Evolutionary conservation across 2,888 invertebrate species (phyloP).

Genomic region (Perdita meconis): DNA sequence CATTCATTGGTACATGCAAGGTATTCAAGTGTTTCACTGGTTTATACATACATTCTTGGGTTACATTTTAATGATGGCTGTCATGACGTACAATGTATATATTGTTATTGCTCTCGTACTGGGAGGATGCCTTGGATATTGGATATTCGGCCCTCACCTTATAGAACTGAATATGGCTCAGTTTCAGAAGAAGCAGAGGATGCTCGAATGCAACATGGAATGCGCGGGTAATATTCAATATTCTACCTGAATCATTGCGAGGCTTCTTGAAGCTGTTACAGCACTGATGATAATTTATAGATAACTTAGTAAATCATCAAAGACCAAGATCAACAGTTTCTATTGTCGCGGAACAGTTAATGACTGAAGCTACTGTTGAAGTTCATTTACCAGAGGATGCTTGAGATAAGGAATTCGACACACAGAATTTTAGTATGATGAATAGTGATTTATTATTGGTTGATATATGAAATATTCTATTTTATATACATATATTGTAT

Average conservation of each 20-base stretch:
- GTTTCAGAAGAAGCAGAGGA: slow-evolving; percentile 78
- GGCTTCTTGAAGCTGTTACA: not conserved
- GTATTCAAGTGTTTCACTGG: slow-evolving; percentile 85
- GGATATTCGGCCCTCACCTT: slow-evolving; percentile 85
- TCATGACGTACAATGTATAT: slow-evolving; percentile 91
- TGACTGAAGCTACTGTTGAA: slow-evolving; percentile 75
- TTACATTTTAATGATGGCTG: slow-evolving; percentile 89
- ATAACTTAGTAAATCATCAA: slow-evolving; percentile 65
- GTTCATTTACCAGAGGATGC: slow-evolving; percentile 64
- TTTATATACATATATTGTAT: slow-evolving; percentile 13
- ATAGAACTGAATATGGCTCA: slow-evolving; percentile 85
- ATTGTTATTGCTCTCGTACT: slow-evolving; percentile 87
- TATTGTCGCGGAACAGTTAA: slow-evolving; percentile 74
- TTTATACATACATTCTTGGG: slow-evolving; percentile 87
- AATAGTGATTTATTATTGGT: slow-evolving; percentile 16
- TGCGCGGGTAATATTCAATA: slow-evolving; percentile 76
- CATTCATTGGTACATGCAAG: slow-evolving; percentile 80
- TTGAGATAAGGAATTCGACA: slow-evolving; percentile 29
- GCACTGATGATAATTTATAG: slow-evolving; percentile 61
- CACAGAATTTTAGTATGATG: slow-evolving; percentile 14
- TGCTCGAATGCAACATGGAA: slow-evolving; percentile 75
- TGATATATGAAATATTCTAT: slow-evolving; percentile 19
- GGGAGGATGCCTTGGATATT: slow-evolving; percentile 87
- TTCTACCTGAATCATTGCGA: not conserved
- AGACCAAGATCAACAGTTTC: slow-evolving; percentile 75